These are phyloP conservation scores for Chrysochloris asiatica DNA, from an alignment of 2,113 vertebrate species.

Conservation along the genomic window DNA sequence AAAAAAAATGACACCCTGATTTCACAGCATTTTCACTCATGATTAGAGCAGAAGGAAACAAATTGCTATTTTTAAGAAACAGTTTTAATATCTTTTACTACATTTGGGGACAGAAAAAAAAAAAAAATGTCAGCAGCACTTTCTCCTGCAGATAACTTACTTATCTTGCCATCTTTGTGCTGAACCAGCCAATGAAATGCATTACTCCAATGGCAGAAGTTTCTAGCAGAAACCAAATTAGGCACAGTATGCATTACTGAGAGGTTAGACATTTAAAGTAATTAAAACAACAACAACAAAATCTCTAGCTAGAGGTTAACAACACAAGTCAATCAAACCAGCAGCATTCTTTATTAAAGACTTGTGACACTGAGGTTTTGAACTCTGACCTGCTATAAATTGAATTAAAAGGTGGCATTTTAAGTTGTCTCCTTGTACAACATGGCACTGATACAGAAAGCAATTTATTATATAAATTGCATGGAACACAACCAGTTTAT, in stretches of 20 bases:
- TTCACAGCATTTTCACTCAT: conserved; percentile 39
- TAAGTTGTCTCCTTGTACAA: conserved; percentile 60
- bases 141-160: conserved; percentile 43
- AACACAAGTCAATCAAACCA: conserved; percentile 72
- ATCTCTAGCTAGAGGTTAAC: conserved; percentile 65
- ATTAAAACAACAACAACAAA: conserved; percentile 36
- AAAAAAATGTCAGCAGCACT: background rate
- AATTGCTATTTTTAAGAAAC: conserved; percentile 52
- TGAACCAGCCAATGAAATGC: conserved; percentile 49
- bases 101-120: background rate
- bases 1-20: conserved; percentile 11
- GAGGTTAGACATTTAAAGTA: conserved; percentile 51
- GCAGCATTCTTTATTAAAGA: conserved; percentile 67
- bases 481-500: conserved; percentile 42
- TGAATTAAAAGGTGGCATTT: conserved; percentile 65
- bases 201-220: conserved; percentile 31
- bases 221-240: conserved; percentile 52
- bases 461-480: too few species aligned
- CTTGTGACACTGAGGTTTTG: conserved; percentile 72
- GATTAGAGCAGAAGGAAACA: conserved; percentile 57
- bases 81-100: conserved; percentile 59
- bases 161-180: conserved; percentile 50
- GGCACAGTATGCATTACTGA: conserved; percentile 5
- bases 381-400: conserved; percentile 69
- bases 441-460: conserved; percentile 44